Evolutionary conservation across 2,797 vertebrate genomes (phyloP), one percentile per base, ranked within the genome.

Genomic region (Euthynnus affinis): DNA sequence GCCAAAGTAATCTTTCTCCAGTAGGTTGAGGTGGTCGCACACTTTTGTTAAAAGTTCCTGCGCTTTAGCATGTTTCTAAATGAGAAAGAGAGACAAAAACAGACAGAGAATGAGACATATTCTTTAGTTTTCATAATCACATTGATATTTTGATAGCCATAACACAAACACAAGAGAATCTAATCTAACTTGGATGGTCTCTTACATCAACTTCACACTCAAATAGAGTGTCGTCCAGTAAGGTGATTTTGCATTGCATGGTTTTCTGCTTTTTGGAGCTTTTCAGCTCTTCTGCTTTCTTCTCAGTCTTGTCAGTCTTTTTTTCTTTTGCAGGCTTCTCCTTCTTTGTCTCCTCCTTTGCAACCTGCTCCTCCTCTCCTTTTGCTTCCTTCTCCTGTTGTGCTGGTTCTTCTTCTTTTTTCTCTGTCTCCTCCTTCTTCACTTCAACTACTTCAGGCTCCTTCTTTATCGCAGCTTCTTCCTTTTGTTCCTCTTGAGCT

Each of bases 1-100:
- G 65, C 97, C 95, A 92, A 97, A 99, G 90, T 99, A 99, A 92
- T 99, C 98, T 88, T 96, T 98, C 94, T 99, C 98, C 93, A 99
- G 86, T 68, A 99, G 96, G 92, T 99, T 97, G 89, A 98, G 96
- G 74, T 99, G 97, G 77, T 98, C 96, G 25, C 96, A 99, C 68
- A 99, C 98, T 91, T 97, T 97, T 58, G 94, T 95, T 60, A 99
- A 93, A 18, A 99, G 94, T 67, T 99, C 97, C 82, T 98, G 97
- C 25, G 96, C 98, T 89, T 98, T 97, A 63, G 97, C 96, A 6
- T 99, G 97, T 96, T 97, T 99, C 98, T 99, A 91, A 37, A 81
- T 8, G 15, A 69, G 44, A 61, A 27, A 65, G 6, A 64, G 17
- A 51, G 5, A 74, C 0, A 62, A 5, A 37, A 49, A 91, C 29